Evolutionary conservation across 2,888 invertebrate genomes (phyloP), one percentile per base, ranked within the genome.

Genomic region (Nipponacmea schrenckii): DNA sequence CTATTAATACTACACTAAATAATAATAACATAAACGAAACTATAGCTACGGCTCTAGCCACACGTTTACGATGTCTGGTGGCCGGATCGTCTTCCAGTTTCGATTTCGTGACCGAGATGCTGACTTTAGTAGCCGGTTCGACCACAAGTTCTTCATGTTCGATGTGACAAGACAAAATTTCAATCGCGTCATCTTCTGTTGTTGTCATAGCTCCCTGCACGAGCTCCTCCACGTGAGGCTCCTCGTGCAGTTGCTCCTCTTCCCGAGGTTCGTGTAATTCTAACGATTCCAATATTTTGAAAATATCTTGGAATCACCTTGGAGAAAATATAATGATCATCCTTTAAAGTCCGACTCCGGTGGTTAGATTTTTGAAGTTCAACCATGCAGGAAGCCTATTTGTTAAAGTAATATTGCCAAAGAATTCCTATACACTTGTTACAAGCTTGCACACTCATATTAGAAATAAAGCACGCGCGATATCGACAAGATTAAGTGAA

Each of bases 1-100:
- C 96, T 45, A 97, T 96, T 74, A 97, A 91, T 79, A 96, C 91
- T 83, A 97, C 92, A 89, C 96, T 96, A 91, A 96, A 94, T 86
- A 95, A 93, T 74, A 96, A 92, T 79, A 96, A 91, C 77, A 96
- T 91, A 86, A 95, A 95, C 75, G 96, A 96, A 63, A 96, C 96
- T 83, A 95, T 94, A 89, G 96, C 94, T 88, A 96, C 96, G 68
- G 96, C 95, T 93, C 95, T 77, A 20, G 81, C 85, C 45, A 83
- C 80, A 10, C 81, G 78, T 69, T 79, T 83, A 64, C 83, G 69
- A 44, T 83, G 77, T 14, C 66, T 70, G 64, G 64, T 56, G 46
- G 66, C 73, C 1, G 72, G 72, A 68, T 74, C 74, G 44, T 73
- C 74, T 12, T 26, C 20, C 26, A 66, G 15, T 26, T 72, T 68